Evolutionary conservation across 1,140 invertebrate species (phyloP).

Genomic region (Heliconius hermathena): DNA sequence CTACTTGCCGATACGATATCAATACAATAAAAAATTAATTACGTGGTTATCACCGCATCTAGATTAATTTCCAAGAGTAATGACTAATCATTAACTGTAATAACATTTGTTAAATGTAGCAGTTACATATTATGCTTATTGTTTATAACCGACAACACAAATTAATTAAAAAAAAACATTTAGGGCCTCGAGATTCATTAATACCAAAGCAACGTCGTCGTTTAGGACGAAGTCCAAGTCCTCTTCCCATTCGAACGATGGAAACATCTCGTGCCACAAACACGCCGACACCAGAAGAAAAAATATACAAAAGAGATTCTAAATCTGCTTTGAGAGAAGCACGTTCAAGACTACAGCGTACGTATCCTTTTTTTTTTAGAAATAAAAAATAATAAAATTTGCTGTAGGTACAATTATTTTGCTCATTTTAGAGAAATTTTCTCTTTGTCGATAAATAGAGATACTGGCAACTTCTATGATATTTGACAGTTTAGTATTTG

Average conservation of each 20-base stretch:
- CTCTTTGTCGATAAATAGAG: neutral
- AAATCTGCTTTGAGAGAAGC: conserved; percentile 58
- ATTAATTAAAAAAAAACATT: conserved; percentile 7
- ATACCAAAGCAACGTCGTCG: conserved; percentile 52
- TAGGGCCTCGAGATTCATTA: conserved; percentile 42
- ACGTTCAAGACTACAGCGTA: conserved; percentile 63
- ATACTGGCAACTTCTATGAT: neutral
- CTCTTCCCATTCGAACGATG: conserved; percentile 44
- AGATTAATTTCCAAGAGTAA: too few species aligned
- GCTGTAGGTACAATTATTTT: neutral
- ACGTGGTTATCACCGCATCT: too few species aligned
- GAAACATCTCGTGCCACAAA: conserved; percentile 65
- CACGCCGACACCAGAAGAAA: conserved; percentile 44
- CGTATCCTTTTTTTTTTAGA: conserved; percentile 30
- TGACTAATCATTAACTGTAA: too few species aligned
- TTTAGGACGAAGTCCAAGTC: conserved; percentile 71
- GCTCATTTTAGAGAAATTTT: neutral
- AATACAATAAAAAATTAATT: too few species aligned
- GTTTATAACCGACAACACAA: neutral
- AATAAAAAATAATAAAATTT: neutral
- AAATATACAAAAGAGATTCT: conserved; percentile 45
- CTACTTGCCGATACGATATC: too few species aligned
- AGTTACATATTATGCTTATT: neutral
- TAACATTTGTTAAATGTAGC: too few species aligned
- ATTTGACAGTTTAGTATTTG: neutral